Evolutionary conservation across 2,113 vertebrate species (phyloP), one percentile per base, ranked within the genome.

Genomic region (Rhea pennata): DNA sequence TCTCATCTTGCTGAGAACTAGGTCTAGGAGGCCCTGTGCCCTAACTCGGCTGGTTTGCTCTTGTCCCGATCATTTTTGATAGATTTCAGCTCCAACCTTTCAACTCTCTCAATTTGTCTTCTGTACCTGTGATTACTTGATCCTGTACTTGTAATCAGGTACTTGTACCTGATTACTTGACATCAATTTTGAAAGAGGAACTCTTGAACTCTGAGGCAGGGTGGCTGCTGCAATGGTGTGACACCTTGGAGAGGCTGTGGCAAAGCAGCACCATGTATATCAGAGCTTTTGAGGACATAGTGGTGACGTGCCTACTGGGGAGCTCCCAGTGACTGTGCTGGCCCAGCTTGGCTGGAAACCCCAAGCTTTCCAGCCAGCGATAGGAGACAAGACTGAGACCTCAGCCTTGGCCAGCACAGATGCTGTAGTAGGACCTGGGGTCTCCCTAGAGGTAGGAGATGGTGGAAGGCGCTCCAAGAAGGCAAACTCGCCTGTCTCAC

Each of bases 11-110:
- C 26, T 8, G 8, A 50, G 48, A 67, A 58, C 88, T 46, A 74
- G 23, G 29, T 64, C 23, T 13, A 1, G 13, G n/a, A 59, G n/a
- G 26, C 90, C 2, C 1, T 0, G 1, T 46, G 20, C 62, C 72
- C 72, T 61, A 31, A 5, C 27, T 87, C 31, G 93, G 44, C n/a
- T 46, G 10, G 39, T 87, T 26, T 72, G 71, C 21, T 89, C 82
- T 54, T 72, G 17, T 80, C 92, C 64, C 48, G 4, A 26, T 77
- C 44, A 69, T 76, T 91, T 75, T 39, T 73, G 65, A 40, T 15
- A 85, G 61, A 21, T 53, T 67, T 71, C 46, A 29, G 44, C 76
- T 73, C 36, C 22, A 27, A 12, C 17, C 40, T 95, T 79, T n/a
- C 33, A 33, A n/a, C 62, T 65, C 29, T 50, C 15, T 24, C 14